These are phyloP conservation scores for Ophioderma brevispina DNA, from an alignment of 35 echinoderm and acorn worm genomes.

Conservation along the genomic window DNA sequence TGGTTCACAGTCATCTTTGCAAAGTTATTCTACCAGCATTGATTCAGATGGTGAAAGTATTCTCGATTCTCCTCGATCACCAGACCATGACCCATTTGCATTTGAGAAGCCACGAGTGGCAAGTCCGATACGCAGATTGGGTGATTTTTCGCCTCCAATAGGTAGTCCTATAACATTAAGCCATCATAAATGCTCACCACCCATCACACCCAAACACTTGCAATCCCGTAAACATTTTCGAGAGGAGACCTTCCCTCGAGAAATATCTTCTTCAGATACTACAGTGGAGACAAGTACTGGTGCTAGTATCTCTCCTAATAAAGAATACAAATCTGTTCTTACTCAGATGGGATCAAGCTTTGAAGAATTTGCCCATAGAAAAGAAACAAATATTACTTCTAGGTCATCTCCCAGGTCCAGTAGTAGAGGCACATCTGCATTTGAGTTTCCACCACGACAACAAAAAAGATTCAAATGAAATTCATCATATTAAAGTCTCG, in stretches of 20 bases:
- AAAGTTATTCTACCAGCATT: background rate
- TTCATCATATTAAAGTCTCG: background rate
- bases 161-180: conserved; percentile 65
- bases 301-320: background rate
- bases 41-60: conserved; percentile 19
- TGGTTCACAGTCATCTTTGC: background rate
- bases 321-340: conserved; percentile 35
- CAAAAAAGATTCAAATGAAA: background rate
- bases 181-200: conserved; percentile 54
- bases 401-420: background rate
- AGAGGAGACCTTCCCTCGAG: conserved; percentile 18
- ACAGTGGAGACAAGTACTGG: background rate
- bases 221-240: conserved; percentile 8
- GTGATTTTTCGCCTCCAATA: conserved; percentile 63
- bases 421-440: background rate
- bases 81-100: conserved; percentile 22
- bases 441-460: background rate
- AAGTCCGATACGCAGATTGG: conserved; percentile 54
- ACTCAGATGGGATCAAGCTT: conserved; percentile 59
- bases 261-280: conserved; percentile 9
- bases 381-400: background rate
- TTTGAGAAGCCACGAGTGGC: conserved; percentile 65
- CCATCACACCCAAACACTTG: conserved; percentile 71
- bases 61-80: conserved; percentile 67
- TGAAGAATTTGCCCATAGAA: conserved; percentile 45